Percentiles rank a stretch among this genome's conserved stretches.
Evolutionary conservation across 2,888 invertebrate species (phyloP).

Genomic region (Perithous albicinctus): DNA sequence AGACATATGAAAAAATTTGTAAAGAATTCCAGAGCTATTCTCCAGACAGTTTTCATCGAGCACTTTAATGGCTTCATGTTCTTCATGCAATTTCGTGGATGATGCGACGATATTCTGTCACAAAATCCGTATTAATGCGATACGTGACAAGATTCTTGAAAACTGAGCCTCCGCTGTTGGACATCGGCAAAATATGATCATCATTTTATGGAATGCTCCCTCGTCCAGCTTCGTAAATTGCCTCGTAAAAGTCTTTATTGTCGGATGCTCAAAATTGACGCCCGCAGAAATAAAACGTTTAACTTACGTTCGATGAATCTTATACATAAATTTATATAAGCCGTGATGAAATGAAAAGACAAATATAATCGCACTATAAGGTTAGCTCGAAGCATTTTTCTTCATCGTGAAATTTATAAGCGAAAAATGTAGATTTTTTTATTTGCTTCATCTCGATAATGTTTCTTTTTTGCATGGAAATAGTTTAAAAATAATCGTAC

Average conservation of each 20-base stretch:
- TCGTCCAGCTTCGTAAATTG: slow-evolving; percentile 54
- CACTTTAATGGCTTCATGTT: slow-evolving; percentile 32
- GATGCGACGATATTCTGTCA: slow-evolving; percentile 66
- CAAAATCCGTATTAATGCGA: slow-evolving; percentile 66
- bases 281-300: slow-evolving; percentile 30
- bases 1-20: slow-evolving; percentile 23
- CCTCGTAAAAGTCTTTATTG: slow-evolving; percentile 63
- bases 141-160: slow-evolving; percentile 63
- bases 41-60: slow-evolving; percentile 28
- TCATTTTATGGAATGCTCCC: slow-evolving; percentile 55
- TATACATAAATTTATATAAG: slow-evolving; percentile 23
- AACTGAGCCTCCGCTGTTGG: slow-evolving; percentile 5
- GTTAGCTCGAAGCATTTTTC: neutral
- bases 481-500: neutral
- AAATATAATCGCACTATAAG: neutral
- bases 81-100: slow-evolving; percentile 64
- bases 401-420: neutral
- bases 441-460: neutral
- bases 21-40: slow-evolving; percentile 35
- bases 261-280: slow-evolving; percentile 38
- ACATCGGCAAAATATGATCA: slow-evolving; percentile 60
- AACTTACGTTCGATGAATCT: slow-evolving; percentile 22
- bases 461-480: neutral
- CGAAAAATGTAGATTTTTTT: neutral
- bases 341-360: neutral